phyloP scores from a whole-genome alignment of 2,797 vertebrate genomes.

The Galaxias olidus region DNA sequence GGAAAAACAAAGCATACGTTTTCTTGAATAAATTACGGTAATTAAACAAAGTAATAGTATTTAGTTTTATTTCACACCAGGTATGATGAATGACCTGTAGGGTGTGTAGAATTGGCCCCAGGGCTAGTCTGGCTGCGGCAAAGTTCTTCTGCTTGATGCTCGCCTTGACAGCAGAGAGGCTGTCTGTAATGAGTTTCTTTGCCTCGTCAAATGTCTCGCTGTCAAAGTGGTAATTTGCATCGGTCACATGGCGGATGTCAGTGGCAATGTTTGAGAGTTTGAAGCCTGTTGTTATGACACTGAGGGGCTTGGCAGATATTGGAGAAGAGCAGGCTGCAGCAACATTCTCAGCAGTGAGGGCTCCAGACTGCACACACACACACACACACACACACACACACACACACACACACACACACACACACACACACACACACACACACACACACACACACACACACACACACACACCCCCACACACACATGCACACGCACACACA shows the following conservation, averaged over 20 bases:
- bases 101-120: conserved; percentile 68
- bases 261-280: too few relatives aligned
- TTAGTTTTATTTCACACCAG: too few relatives aligned
- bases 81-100: conserved; percentile 76
- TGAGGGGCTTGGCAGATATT: conserved; percentile 40
- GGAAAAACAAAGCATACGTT: neutral
- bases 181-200: conserved; percentile 57
- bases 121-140: conserved; percentile 48
- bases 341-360: conserved; percentile 20
- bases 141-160: conserved; percentile 50
- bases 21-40: too few relatives aligned
- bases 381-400: neutral
- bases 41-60: too few relatives aligned
- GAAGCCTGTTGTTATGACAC: too few relatives aligned
- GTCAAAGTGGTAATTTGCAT: conserved; percentile 66
- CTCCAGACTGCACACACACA: neutral
- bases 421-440: too few relatives aligned
- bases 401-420: neutral
- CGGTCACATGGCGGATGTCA: conserved; percentile 40
- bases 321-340: conserved; percentile 39
- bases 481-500: too few relatives aligned
- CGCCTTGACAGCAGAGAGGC: conserved; percentile 53
- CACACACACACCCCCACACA: too few relatives aligned
- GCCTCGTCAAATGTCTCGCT: conserved; percentile 56
- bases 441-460: too few relatives aligned